Evolutionary conservation across 2,113 vertebrate species (phyloP).

Genomic region (Gila orcuttii): DNA sequence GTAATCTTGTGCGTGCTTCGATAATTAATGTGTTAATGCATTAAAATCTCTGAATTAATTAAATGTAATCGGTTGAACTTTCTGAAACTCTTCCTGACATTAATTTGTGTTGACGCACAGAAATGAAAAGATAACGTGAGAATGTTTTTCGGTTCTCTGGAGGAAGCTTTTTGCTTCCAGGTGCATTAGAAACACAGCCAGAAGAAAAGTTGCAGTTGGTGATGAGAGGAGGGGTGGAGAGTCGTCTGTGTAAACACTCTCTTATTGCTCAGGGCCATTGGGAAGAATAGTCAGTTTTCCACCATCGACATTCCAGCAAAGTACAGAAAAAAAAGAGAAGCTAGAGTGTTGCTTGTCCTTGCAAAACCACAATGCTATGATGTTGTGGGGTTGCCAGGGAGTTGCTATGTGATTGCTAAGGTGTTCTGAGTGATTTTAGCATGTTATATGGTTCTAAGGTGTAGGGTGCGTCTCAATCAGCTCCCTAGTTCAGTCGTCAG

Average conservation of each 20-base stretch:
- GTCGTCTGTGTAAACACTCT: constrained; percentile 52
- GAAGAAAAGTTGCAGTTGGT: constrained; percentile 45
- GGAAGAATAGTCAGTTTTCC: constrained; percentile 36
- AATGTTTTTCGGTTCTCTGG: constrained; percentile 30
- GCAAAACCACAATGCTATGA: background rate
- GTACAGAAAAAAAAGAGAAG: background rate
- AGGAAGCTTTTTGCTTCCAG: constrained; percentile 27
- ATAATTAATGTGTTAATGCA: constrained; percentile 49
- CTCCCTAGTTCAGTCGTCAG: too few relatives aligned
- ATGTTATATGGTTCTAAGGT: background rate
- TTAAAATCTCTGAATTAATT: constrained; percentile 51
- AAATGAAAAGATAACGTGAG: constrained; percentile 54
- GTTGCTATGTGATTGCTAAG: too few relatives aligned
- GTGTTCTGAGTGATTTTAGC: background rate
- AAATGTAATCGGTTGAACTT: constrained; percentile 54
- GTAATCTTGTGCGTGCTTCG: background rate
- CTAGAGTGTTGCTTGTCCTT: background rate
- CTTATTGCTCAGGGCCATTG: constrained; percentile 53
- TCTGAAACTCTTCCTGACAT: constrained; percentile 38
- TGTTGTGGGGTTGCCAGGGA: background rate
- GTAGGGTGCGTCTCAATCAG: background rate
- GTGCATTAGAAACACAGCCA: constrained; percentile 45
- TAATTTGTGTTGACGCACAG: constrained; percentile 55
- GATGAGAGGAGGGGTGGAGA: constrained; percentile 51
- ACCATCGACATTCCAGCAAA: constrained; percentile 36